Evolutionary conservation across 2,113 vertebrate genomes (phyloP), one percentile per base, ranked within the genome.

Genomic region (Oxyura jamaicensis): DNA sequence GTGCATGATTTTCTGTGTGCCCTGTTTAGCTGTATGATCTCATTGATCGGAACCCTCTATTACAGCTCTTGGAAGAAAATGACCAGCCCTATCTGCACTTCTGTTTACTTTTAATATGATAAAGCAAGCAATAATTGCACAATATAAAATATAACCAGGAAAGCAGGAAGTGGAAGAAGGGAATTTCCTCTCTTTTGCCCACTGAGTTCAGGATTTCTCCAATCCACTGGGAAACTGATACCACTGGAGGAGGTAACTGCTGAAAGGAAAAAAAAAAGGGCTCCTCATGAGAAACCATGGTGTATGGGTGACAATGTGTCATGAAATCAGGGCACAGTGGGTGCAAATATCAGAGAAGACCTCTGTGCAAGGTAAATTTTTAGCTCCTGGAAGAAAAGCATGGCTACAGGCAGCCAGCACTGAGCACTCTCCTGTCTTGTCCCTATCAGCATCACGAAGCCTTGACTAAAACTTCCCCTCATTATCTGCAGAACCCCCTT

Each of bases 101-200:
- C 71, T 88, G 75, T 95, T 95, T 96, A 72, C 86, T 56, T 91
- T 96, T 93, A 88, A 95, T 96, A 80, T 93, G 86, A 79, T 5
- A 46, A 84, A 67, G 66, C 77, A 28, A 60, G 91, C 4, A 0
- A 76, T 53, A 33, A 68, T 82, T 50, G 78, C 63, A 11, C 22
- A 8, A 56, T 21, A 26, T 78, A 83, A 89, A 83, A 74, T 63
- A 23, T 5, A 62, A 14, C 41, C 67, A 87, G 91, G 63, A 20
- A 67, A 71, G 44, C 23, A 10, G 50, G 63, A 82, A 88, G 28
- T 33, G 72, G 65, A 66, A 60, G 68, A 25, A 78, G 55, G 59
- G 59, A 75, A 74, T 83, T 96, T 58, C 66, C 52, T 59, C 44
- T 75, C 35, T 81, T 33, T 56, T 62, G 39, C 59, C 26, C 14